Evolutionary conservation across 2,888 invertebrate species (phyloP).

Genomic region (Drosophila multiciliata): DNA sequence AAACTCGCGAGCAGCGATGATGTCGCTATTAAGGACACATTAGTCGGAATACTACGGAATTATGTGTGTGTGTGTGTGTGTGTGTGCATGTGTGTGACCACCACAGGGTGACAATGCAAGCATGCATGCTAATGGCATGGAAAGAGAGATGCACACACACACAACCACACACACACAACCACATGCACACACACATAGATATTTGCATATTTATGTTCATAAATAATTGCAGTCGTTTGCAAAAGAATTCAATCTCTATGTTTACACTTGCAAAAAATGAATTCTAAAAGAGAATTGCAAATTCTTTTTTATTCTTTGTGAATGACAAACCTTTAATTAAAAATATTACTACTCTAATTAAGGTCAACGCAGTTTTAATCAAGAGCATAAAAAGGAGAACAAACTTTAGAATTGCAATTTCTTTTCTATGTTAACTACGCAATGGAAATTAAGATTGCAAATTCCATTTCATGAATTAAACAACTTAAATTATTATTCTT

Average conservation of each 20-base stretch:
- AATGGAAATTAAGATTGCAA: not conserved
- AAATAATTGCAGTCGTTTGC: conserved; percentile 53
- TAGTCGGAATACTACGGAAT: conserved; percentile 73
- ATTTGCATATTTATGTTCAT: conserved; percentile 3
- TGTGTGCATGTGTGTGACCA: conserved; percentile 36
- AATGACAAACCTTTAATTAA: not conserved
- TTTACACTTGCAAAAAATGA: conserved; percentile 31
- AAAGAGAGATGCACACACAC: conserved; percentile 21
- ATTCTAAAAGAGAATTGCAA: not conserved
- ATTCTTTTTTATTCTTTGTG: not conserved
- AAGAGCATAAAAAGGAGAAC: not conserved
- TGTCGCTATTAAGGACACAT: conserved; percentile 80
- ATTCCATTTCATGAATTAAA: no score
- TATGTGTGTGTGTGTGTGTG: conserved; percentile 31
- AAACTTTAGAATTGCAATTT: not conserved
- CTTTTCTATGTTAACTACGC: not conserved
- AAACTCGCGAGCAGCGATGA: conserved; percentile 58
- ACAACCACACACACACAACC: not conserved
- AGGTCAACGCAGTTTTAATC: not conserved
- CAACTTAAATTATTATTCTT: no score
- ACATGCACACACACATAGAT: not conserved
- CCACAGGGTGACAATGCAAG: conserved; percentile 46
- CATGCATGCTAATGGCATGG: conserved; percentile 72
- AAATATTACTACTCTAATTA: not conserved
- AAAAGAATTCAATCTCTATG: conserved; percentile 56